Percentiles rank a stretch among this genome's conserved stretches.
Conservation (phyloP, 2,888 invertebrate species). For the Apodemia zela region DNA sequence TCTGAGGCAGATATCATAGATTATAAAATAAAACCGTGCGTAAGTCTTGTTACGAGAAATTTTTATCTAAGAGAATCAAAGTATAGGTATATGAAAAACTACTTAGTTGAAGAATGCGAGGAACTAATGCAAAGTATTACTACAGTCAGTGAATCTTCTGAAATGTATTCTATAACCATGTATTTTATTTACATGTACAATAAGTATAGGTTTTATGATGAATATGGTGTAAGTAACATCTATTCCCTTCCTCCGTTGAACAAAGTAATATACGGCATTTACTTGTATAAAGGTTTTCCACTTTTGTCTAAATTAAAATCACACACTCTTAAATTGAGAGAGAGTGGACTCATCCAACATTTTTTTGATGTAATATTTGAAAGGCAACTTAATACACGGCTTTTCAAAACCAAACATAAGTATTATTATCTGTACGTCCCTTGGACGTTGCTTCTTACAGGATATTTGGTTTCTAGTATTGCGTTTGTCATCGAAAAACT, state of each 20-base stretch:
- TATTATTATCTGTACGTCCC: slow-evolving; percentile 37
- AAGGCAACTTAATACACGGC: slow-evolving; percentile 17
- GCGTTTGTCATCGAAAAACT: slow-evolving; percentile 34
- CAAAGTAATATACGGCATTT: not conserved
- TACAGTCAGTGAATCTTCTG: slow-evolving; percentile 31
- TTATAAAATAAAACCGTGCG: slow-evolving; percentile 35
- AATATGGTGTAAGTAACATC: slow-evolving; percentile 13
- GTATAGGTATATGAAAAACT: slow-evolving; percentile 17
- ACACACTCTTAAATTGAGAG: not conserved
- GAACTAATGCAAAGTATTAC: slow-evolving; percentile 32
- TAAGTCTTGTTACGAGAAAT: slow-evolving; percentile 7
- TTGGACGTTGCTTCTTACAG: slow-evolving; percentile 42
- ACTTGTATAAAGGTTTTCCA: not conserved
- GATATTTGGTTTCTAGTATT: slow-evolving; percentile 35
- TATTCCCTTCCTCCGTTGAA: slow-evolving; percentile 3
- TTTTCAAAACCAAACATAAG: slow-evolving; percentile 21
- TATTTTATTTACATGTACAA: slow-evolving; percentile 22
- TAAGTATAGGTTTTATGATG: slow-evolving; percentile 20
- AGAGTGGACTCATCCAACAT: slow-evolving; percentile 19
- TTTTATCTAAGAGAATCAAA: slow-evolving; percentile 22
- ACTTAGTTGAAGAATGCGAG: slow-evolving; percentile 29
- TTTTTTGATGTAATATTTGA: slow-evolving; percentile 25
- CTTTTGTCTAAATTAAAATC: not conserved
- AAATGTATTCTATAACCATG: slow-evolving; percentile 24
- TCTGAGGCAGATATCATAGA: slow-evolving; percentile 35